These are phyloP conservation scores for Tyto alba DNA, from an alignment of 2,113 vertebrate genomes.

Conservation along the genomic window DNA sequence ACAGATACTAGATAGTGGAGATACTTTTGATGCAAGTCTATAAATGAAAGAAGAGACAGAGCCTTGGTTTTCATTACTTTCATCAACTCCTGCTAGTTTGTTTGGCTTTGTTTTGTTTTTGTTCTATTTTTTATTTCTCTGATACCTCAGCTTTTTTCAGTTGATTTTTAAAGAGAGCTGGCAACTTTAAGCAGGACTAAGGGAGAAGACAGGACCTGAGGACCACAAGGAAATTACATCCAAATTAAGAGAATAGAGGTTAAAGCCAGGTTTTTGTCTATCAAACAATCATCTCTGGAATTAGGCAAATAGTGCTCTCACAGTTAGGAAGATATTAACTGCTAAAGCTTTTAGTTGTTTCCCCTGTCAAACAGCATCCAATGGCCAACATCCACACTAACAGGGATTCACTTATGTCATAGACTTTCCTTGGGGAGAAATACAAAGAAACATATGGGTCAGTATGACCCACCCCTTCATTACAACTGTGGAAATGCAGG, in stretches of 20 bases:
- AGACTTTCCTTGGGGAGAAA: not conserved
- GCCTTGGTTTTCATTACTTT: not conserved
- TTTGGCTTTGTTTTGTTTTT: not conserved
- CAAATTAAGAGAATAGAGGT: not conserved
- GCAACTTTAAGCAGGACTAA: not conserved
- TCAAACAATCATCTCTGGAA: slow-evolving; percentile 2
- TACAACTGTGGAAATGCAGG: not conserved
- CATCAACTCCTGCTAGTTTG: not conserved
- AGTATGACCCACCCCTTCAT: not conserved
- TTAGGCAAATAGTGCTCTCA: slow-evolving; percentile 17
- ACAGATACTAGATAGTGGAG: not conserved
- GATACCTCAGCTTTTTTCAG: not conserved
- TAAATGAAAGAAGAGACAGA: not conserved
- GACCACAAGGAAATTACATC: not conserved
- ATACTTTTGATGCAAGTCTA: not conserved
- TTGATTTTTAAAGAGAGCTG: not conserved
- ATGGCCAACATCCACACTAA: not conserved
- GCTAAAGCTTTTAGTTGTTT: slow-evolving; percentile 22
- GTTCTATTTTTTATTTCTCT: not conserved
- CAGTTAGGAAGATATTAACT: not conserved
- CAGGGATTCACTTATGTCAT: slow-evolving; percentile 20
- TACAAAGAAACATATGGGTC: slow-evolving; percentile 25
- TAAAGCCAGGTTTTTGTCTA: slow-evolving; percentile 17
- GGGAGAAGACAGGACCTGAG: not conserved
- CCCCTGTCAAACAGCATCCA: not conserved